Conservation (phyloP, 2,797 vertebrate species). For the Pipistrellus nathusii region DNA sequence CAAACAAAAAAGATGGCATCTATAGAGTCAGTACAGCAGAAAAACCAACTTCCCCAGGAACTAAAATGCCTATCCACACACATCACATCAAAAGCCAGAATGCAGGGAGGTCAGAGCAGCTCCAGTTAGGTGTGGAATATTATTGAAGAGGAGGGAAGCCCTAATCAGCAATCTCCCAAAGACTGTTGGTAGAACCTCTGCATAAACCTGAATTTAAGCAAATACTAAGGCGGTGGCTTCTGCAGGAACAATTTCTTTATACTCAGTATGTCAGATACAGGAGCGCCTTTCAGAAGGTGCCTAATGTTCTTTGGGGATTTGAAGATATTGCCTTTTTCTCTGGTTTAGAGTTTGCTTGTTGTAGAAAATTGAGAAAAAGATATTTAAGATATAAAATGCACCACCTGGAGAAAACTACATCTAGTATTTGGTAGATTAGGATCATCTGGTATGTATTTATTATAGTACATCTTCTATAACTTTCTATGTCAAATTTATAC, state of each 20-base stretch:
- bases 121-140: background rate
- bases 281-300: background rate
- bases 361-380: constrained; percentile 9
- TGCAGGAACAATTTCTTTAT: background rate
- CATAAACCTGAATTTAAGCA: background rate
- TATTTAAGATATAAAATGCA: background rate
- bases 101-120: background rate
- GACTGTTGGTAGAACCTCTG: background rate
- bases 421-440: background rate
- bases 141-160: background rate
- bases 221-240: background rate
- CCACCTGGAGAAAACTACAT: background rate
- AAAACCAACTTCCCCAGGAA: background rate
- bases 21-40: background rate
- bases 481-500: background rate
- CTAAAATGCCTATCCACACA: background rate
- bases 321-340: background rate
- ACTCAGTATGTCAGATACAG: background rate
- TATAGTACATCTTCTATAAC: background rate
- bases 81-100: background rate
- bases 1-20: background rate
- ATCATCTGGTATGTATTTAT: background rate
- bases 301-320: background rate
- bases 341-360: background rate
- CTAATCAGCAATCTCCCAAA: background rate